Percentiles rank a stretch among this genome's conserved stretches.
phyloP scores from a whole-genome alignment of 2,888 invertebrate species.

The Osmoderma eremita region DNA sequence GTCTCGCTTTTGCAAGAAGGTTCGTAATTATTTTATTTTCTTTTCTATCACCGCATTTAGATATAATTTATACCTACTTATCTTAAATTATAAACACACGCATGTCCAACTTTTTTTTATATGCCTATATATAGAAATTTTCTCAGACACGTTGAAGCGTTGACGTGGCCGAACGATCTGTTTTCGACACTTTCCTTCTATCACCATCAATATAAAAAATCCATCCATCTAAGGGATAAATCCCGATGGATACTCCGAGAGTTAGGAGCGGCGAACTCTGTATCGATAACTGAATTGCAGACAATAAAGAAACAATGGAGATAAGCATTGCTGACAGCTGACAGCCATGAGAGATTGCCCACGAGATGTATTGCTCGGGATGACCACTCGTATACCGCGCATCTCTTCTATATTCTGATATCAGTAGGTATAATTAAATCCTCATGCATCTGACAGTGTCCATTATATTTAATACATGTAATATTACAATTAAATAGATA shows the following conservation, averaged over 20 bases:
- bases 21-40: no score
- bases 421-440: no score
- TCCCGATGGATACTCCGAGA: constrained; percentile 56
- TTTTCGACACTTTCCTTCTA: constrained; percentile 26
- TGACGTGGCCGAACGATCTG: constrained; percentile 5
- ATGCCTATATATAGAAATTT: no score
- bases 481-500: no score
- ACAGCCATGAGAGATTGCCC: constrained; percentile 64
- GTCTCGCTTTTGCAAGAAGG: no score
- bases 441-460: no score
- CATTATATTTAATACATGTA: no score
- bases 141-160: neutral
- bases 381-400: constrained; percentile 40
- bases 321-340: constrained; percentile 64
- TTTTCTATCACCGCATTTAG: no score
- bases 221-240: constrained; percentile 61
- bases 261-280: constrained; percentile 54
- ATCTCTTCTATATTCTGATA: no score
- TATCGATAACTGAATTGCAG: constrained; percentile 65
- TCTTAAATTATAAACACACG: no score
- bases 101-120: no score
- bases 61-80: no score
- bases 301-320: constrained; percentile 65
- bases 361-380: constrained; percentile 57
- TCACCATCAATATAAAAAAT: constrained; percentile 56